Conservation (phyloP, 2,888 invertebrate genomes). For the Balanococcus diminutus region DNA sequence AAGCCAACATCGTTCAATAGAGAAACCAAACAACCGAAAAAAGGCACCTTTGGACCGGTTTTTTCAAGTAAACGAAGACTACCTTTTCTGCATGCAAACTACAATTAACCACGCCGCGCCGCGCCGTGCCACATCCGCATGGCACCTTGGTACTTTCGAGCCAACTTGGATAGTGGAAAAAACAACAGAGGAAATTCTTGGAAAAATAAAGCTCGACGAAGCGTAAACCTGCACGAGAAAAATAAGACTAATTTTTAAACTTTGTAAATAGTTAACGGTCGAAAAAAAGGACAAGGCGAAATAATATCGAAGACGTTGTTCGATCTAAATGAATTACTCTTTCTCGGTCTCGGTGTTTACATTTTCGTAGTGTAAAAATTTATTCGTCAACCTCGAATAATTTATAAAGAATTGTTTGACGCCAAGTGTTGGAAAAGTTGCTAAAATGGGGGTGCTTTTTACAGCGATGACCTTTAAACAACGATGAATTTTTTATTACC, state of each 20-base stretch:
- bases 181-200: background rate
- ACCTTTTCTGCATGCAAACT: too few relatives aligned
- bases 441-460: background rate
- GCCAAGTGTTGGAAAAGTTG: background rate
- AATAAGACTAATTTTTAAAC: background rate
- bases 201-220: background rate
- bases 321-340: background rate
- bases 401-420: background rate
- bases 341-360: background rate
- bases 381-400: conserved; percentile 14
- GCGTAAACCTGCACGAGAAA: background rate
- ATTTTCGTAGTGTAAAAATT: conserved; percentile 4
- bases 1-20: too few relatives aligned
- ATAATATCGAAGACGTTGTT: background rate
- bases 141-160: too few relatives aligned
- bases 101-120: too few relatives aligned
- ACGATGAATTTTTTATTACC: background rate
- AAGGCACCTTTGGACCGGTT: too few relatives aligned
- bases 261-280: background rate
- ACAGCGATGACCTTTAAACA: background rate
- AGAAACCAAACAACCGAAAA: too few relatives aligned
- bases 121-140: too few relatives aligned
- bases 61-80: too few relatives aligned
- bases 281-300: background rate
- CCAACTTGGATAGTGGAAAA: too few relatives aligned